phyloP scores from a whole-genome alignment of 2,113 vertebrate genomes.

The Acanthisitta chloris region DNA sequence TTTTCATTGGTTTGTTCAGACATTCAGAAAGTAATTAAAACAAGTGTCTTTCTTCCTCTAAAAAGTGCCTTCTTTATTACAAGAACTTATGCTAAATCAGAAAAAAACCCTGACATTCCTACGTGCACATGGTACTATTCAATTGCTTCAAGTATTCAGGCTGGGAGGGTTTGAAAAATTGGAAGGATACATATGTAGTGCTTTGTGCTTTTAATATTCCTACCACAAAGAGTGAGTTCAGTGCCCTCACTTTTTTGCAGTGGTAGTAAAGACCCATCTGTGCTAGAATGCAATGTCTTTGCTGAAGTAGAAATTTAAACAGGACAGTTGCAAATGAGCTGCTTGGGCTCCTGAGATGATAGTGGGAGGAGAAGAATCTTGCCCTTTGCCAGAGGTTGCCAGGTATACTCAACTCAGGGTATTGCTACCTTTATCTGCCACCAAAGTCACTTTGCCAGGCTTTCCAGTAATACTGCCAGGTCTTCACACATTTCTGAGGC shows the following conservation, averaged over 20 bases:
- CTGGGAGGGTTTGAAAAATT: not conserved
- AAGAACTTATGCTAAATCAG: not conserved
- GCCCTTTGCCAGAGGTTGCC: not conserved
- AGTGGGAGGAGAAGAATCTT: not conserved
- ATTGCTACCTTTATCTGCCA: not conserved
- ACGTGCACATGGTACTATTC: not conserved
- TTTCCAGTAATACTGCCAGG: not conserved
- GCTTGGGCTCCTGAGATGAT: not conserved
- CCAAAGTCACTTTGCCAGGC: not conserved
- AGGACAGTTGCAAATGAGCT: not conserved
- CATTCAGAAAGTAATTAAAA: not conserved
- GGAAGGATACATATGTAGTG: not conserved
- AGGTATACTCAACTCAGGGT: not conserved
- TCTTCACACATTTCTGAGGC: not conserved
- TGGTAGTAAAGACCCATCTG: not conserved
- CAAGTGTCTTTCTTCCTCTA: not conserved
- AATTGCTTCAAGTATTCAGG: not conserved
- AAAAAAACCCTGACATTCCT: not conserved
- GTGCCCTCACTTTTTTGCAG: not conserved
- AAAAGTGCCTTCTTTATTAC: not conserved
- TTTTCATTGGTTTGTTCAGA: not conserved
- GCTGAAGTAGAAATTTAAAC: not conserved
- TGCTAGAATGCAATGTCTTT: fast-evolving
- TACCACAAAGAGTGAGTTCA: not conserved
- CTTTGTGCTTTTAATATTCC: not conserved